Base-by-base conservation (phyloP, 2,113 vertebrate genomes). In the Scytalopus superciliaris region DNA sequence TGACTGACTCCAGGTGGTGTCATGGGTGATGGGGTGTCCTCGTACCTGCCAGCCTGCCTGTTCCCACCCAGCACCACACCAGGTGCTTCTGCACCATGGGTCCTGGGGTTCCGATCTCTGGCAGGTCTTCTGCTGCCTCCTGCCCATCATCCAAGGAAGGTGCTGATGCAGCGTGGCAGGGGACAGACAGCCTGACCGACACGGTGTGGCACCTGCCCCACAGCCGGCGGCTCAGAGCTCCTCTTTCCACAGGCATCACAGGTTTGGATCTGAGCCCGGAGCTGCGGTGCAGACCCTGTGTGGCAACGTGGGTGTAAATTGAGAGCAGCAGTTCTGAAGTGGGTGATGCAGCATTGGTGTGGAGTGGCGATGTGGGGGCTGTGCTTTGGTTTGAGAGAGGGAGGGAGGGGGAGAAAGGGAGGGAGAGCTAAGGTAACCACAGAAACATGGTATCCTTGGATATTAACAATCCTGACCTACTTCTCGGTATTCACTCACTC, bases 401-500 rank as follows among this genome's bases (percentile, higher is more conserved):
- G 25, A 84, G 76, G 52, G 79, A 77, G 33, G 14, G 42, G 49
- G 35, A 89, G 55, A 85, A 79, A 86, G 68, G 37, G 63, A 89
- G 68, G 33, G 57, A 93, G 88, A 1, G 2, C 56, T 80, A 66
- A 95, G 96, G 95, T 96, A 97, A 97, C 96, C 94, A 94, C 96
- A 97, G 91, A 96, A 96, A 97, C 94, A 52, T 50, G 94, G 95
- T 96, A 96, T 97, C 94, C 94, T 96, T 97, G 94, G 89, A 96
- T 97, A 96, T 97, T 89, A 97, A 78, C 87, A 94, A 82, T 50
- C 49, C 3, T 97, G 96, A 96, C 97, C 97, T 97, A 97, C 96
- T 97, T 97, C 94, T 96, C 84, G 76, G 72, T 96, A 87, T 91
- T 96, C 89, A 68, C 94, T 91, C 89, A 31, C 83, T 90, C 80